Conservation (phyloP, 1,140 invertebrate genomes). For the Bombyx mandarina region DNA sequence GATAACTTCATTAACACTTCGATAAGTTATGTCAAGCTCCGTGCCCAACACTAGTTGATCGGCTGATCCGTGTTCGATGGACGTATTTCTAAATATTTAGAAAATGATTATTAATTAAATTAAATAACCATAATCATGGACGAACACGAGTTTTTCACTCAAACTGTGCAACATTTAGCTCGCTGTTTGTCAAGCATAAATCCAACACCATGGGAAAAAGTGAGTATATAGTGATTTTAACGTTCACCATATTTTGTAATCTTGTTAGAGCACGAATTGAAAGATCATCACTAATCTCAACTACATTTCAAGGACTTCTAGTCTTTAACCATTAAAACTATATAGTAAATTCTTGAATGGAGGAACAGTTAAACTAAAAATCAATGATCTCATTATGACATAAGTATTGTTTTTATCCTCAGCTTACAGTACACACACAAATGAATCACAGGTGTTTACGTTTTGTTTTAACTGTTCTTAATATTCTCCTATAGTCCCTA, state of each 20-base stretch:
- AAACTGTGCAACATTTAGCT: slow-evolving; percentile 90
- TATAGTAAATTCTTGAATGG: too few species aligned
- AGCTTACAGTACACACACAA: slow-evolving; percentile 1
- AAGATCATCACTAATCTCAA: too few species aligned
- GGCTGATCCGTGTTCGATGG: slow-evolving; percentile 8
- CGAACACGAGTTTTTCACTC: slow-evolving; percentile 86
- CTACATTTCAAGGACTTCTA: too few species aligned
- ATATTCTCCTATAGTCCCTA: neutral
- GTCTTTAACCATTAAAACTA: too few species aligned
- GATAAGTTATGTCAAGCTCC: neutral
- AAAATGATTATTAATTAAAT: slow-evolving; percentile 36
- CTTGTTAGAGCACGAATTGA: slow-evolving; percentile 15
- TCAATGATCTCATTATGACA: slow-evolving; percentile 20
- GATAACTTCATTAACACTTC: too few species aligned
- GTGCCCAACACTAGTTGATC: neutral
- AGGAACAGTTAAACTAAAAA: too few species aligned
- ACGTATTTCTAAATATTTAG: slow-evolving; percentile 23
- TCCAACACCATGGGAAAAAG: slow-evolving; percentile 90
- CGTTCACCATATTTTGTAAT: slow-evolving; percentile 25
- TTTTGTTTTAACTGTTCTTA: neutral
- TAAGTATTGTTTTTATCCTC: slow-evolving; percentile 6
- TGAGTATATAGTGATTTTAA: slow-evolving; percentile 13
- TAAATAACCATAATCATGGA: slow-evolving; percentile 70
- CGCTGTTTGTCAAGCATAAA: slow-evolving; percentile 87
- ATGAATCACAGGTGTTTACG: slow-evolving; percentile 5